Conservation (phyloP, 2,888 invertebrate species). For the Buathra laborator region DNA sequence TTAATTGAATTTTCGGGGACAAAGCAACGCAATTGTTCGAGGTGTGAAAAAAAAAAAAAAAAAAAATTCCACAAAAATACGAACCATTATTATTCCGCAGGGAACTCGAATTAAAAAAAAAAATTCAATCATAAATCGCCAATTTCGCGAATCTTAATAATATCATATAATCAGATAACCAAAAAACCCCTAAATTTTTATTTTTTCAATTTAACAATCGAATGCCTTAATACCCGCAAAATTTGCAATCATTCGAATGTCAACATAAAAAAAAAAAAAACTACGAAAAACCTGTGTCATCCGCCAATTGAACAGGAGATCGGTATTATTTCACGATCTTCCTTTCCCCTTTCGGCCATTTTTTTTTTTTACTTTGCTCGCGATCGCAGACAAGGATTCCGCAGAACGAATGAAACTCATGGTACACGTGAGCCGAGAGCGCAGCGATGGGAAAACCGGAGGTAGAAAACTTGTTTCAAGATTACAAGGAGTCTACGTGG, state of each 20-base stretch:
- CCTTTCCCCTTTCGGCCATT: background rate
- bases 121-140: too few relatives aligned
- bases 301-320: background rate
- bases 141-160: too few relatives aligned
- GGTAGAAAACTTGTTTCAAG: conserved; percentile 59
- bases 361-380: background rate
- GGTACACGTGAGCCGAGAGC: background rate
- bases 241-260: conserved; percentile 2
- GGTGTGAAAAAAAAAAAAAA: too few relatives aligned
- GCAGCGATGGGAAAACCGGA: background rate
- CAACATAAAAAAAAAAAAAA: background rate
- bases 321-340: background rate
- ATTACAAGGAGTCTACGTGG: conserved; percentile 48
- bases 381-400: background rate
- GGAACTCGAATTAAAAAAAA: too few relatives aligned
- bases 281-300: background rate
- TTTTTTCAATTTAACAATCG: too few relatives aligned
- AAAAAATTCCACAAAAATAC: too few relatives aligned
- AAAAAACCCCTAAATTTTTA: too few relatives aligned
- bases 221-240: too few relatives aligned
- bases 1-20: too few relatives aligned
- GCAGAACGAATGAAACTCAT: background rate
- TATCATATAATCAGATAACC: too few relatives aligned
- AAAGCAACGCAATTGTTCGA: too few relatives aligned
- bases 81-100: too few relatives aligned